Conservation (phyloP, 2,797 vertebrate genomes). For the Pseudomugil gertrudae region DNA sequence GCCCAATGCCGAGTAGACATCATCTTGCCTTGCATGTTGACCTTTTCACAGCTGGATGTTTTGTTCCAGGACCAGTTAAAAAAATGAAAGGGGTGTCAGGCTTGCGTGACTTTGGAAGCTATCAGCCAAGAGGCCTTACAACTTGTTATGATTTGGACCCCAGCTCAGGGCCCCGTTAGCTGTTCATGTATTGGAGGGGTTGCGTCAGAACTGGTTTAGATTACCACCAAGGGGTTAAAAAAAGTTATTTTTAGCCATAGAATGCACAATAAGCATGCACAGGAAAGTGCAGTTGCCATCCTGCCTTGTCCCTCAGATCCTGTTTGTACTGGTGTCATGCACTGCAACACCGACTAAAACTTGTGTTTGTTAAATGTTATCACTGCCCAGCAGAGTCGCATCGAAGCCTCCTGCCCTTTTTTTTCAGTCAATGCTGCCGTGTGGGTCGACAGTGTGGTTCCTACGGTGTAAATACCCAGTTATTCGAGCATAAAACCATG, state of each 20-base stretch:
- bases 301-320: conserved; percentile 57
- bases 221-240: conserved; percentile 10
- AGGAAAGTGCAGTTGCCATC: conserved; percentile 52
- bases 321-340: conserved; percentile 51
- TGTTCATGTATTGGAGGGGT: conserved; percentile 2
- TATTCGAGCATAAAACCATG: conserved; percentile 42
- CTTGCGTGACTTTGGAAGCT: conserved; percentile 26
- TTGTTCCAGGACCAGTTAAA: conserved; percentile 30
- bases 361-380: conserved; percentile 21
- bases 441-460: conserved; percentile 46
- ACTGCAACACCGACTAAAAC: conserved; percentile 50
- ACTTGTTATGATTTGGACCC: conserved; percentile 37
- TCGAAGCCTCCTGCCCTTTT: conserved; percentile 33
- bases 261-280: conserved; percentile 65
- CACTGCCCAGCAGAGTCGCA: conserved; percentile 58
- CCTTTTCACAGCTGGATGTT: conserved; percentile 46
- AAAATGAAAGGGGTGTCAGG: conserved; percentile 2
- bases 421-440: conserved; percentile 42
- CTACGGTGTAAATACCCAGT: conserved; percentile 47
- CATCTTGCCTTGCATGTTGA: conserved; percentile 54
- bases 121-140: conserved; percentile 64
- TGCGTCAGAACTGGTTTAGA: conserved; percentile 19
- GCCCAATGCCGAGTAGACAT: conserved; percentile 36
- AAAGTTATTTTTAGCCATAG: conserved; percentile 44
- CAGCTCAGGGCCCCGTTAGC: conserved; percentile 25